Base-by-base conservation (phyloP, 2,888 invertebrate species). In the Amiota minor region DNA sequence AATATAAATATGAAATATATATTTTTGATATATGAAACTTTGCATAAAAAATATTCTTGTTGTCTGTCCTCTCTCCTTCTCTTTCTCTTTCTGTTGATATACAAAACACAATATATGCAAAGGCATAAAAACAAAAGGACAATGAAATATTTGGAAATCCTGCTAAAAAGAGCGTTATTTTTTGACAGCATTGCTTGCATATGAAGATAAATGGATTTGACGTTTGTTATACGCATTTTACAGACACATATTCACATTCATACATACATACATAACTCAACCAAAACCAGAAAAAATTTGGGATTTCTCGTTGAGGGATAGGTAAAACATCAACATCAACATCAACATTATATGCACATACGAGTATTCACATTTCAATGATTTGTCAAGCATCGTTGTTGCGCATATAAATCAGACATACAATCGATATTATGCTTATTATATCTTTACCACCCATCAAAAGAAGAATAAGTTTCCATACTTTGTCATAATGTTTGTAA, bases 161-260 rank as follows among this genome's bases (percentile, higher is more conserved):
- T 59, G 59, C 18, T 59, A 20, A 59, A 35, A 59, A 59, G 56
- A 59, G 68, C 71, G 56, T 55, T 68, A 73, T 49, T 70, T 74
- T 77, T 71, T 75, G 77, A 78, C 77, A 78, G 77, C 55, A 69
- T 67, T 74, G 49, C 74, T 70, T 73, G 72, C 72, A 77, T 78
- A 81, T 75, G 80, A 87, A 85, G 86, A 86, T 84, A 85, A 86
- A 86, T 86, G 84, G 77, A 80, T 81, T 77, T 80, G 85, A 81
- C 82, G 81, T 78, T 80, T 78, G 79, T 85, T 80, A 84, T 84
- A 86, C 81, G 77, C 75, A 73, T 53, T 50, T 20, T 35, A 46
- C 55, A 72, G 23, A 35, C 18, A n/a, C 56, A 71, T n/a, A 70
- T 14, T 12, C 35, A 47, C 70, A 9, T n/a, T 23, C 35, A 62